Evolutionary conservation across 1,140 invertebrate species (phyloP), one percentile per base, ranked within the genome.

Genomic region (Gonatopus flavifemur): DNA sequence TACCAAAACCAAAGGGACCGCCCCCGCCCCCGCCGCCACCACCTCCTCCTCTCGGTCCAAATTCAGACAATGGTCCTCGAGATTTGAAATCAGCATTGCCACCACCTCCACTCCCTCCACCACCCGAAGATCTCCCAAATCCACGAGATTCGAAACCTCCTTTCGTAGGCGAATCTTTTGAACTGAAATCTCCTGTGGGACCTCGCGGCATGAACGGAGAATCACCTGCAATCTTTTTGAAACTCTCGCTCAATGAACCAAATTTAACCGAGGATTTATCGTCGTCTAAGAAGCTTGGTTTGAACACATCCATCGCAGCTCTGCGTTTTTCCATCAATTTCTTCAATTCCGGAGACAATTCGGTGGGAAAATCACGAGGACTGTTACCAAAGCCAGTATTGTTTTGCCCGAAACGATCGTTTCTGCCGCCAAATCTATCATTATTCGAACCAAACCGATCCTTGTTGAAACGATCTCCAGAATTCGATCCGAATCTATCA

Each of bases 241-340:
- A 77, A 33, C 69, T 78, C 38, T 77, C 76, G 31, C 76, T 65
- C 10, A 78, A 45, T 5, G 75, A 78, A 21, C 70, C 67, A 13
- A 70, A 57, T 20, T 24, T 48, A 15, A 45, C 67, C 2, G 33
- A 18, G 4, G 43, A 67, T 45, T 67, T 72, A 4, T 70, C 69
- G 1, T 65, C 55, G 37, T 66, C 66, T 0, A 68, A 39, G 25
- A 70, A 75, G 28, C 64, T 68, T 12, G 74, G 76, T 45, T 72
- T 77, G 8, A 78, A 78, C 6, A 69, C 69, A 39, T 77, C 67
- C 24, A 65, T 52, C 3, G 70, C 71, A 13, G 67, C 61, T 48
- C 57, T 67, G 22, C 76, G 67, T 49, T 77, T 77, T 25, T 73
- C 74, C 74, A 78, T 76, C 0, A 77, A 61, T 33, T 74, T 76